Evolutionary conservation across 2,113 vertebrate genomes (phyloP), one percentile per base, ranked within the genome.

Genomic region (Hydropotes inermis): DNA sequence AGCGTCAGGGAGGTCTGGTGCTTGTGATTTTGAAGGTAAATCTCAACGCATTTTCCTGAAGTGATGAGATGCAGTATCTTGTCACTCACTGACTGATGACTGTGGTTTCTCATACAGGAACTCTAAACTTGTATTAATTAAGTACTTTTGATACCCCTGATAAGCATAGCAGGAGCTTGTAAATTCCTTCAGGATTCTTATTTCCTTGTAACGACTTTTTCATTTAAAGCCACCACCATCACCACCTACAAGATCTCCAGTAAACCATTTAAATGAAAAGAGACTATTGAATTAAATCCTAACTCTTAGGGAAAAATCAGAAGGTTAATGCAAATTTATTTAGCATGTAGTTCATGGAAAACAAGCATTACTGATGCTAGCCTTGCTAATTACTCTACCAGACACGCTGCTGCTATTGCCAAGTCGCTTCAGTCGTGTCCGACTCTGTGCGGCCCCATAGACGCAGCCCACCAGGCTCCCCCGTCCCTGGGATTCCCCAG

Each of bases 261-360:
- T 91, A 82, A 45, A 12, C 47, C 13, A 13, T 85, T 89, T 30
- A 21, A 58, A 45, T 93, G 58, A 74, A 81, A 93, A 89, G 16
- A 93, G 85, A 86, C 89, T 86, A 23, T 45, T 81, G 36, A 89
- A 78, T 92, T 55, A 79, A 92, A 89, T 92, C 64, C n/a, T 70
- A 52, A 94, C 50, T 85, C 28, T 64, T 60, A 85, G 67, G 84
- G 64, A 45, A 94, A 89, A 94, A 96, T 83, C 17, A 86, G 28
- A 92, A 57, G 50, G 23, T 89, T 92, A 54, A 85, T 55, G 11
- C 61, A 86, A 74, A 57, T 87, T 60, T 95, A 78, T 13, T 50
- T 64, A 64, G n/a, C 3, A 1, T 79, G 39, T 79, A 94, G 30
- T 87, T 87, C 12, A 52, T 58, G 19, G 52, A 54, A 93, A 61